Base-by-base conservation (phyloP, 2,797 vertebrate species). In the Aplochiton taeniatus region DNA sequence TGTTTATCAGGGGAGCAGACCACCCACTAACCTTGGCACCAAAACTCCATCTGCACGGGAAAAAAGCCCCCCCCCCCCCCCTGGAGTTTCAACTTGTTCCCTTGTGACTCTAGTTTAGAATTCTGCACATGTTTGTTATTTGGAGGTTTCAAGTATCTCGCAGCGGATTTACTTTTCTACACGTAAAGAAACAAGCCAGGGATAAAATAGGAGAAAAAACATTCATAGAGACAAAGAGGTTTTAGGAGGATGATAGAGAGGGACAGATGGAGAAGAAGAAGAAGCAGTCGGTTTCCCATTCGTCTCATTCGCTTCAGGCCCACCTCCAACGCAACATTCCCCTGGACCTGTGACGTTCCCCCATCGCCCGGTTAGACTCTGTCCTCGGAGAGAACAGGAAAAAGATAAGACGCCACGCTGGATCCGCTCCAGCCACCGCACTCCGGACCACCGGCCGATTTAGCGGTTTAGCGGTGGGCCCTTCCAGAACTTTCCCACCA, bases 241-340 rank as follows among this genome's bases (percentile, higher is more conserved):
- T 16, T 16, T 42, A 11, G n/a, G 13, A 42, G 49, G 17, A 20
- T 12, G 20, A 20, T 9, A 20, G 49, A 31, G 69, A 63, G 19
- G 50, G 65, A 43, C 68, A 50, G 50, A 82, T 76, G 58, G 73
- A 70, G 75, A 72, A 68, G 44, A 20, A 49, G 50, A 42, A n/a
- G 66, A 65, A 78, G 72, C 52, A 61, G 73, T 81, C 87, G 80
- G 91, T 91, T 90, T 91, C 89, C 84, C 88, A 69, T 62, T 89
- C 78, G n/a, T n/a, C n/a, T n/a, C n/a, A n/a, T n/a, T n/a, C n/a
- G n/a, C n/a, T n/a, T n/a, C n/a, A 66, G 69, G 6, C 31, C 31
- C 31, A 31, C 6, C 3, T 31, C 31, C 31, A 31, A 31, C 31
- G 6, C 6, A 2, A 31, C 6, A 31, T 31, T 31, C 2, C 31